phyloP scores from a whole-genome alignment of 2,797 vertebrate genomes.

The Sarcophilus harrisii region DNA sequence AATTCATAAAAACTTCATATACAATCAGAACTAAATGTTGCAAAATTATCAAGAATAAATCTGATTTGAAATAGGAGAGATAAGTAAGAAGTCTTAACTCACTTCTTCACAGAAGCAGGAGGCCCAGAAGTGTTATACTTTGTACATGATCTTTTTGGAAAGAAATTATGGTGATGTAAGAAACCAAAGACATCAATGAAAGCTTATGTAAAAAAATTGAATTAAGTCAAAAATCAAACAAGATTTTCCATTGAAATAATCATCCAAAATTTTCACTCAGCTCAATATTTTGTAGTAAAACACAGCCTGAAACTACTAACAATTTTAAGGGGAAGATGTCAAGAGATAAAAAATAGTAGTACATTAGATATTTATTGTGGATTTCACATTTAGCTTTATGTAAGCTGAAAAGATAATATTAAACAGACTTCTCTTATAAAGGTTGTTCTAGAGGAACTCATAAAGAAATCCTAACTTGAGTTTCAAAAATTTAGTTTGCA shows the following conservation, averaged over 20 bases:
- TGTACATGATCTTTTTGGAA: background rate
- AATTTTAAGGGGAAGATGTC: background rate
- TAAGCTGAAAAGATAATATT: background rate
- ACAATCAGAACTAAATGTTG: background rate
- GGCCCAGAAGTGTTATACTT: no score
- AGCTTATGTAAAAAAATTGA: background rate
- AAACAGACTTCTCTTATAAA: background rate
- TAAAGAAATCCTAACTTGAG: background rate
- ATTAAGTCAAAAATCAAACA: background rate
- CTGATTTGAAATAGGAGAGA: background rate
- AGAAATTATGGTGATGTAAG: background rate
- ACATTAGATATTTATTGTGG: background rate
- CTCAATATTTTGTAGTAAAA: background rate
- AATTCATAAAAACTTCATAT: background rate
- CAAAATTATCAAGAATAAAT: background rate
- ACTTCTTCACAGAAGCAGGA: background rate
- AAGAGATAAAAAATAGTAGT: background rate
- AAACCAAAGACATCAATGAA: background rate
- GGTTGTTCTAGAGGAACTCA: background rate
- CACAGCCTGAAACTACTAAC: background rate
- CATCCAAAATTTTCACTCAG: background rate
- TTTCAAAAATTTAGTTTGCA: background rate
- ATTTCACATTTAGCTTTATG: background rate
- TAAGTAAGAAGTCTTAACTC: background rate
- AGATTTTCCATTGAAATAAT: background rate